These are phyloP conservation scores for Discoglossus pictus DNA, from an alignment of 2,797 vertebrate genomes.

Conservation along the genomic window DNA sequence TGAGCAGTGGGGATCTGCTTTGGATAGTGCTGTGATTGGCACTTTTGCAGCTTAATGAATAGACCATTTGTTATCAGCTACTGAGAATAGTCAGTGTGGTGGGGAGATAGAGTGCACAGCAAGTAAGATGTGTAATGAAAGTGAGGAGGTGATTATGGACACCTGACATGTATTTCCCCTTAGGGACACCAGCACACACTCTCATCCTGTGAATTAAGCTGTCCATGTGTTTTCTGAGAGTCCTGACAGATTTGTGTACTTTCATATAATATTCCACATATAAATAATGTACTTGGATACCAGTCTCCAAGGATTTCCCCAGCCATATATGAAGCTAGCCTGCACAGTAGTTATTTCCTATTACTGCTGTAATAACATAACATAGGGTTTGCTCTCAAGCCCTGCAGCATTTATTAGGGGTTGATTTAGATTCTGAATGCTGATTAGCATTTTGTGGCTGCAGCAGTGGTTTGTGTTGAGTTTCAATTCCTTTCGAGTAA, in stretches of 20 bases:
- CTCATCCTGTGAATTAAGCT: conserved; percentile 14
- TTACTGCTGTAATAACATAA: conserved; percentile 31
- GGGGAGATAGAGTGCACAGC: no score
- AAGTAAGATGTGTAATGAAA: no score
- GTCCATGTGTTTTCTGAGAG: conserved; percentile 9
- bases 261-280: conserved; percentile 14
- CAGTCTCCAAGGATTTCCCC: conserved; percentile 26
- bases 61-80: no score
- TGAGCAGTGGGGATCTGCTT: no score
- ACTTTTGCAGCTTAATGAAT: no score
- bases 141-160: conserved; percentile 11
- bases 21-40: no score
- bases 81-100: no score
- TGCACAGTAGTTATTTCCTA: conserved; percentile 45
- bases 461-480: conserved; percentile 19
- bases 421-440: conserved; percentile 41
- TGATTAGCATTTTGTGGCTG: conserved; percentile 44
- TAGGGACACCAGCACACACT: conserved; percentile 12
- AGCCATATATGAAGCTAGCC: conserved; percentile 20
- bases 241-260: conserved; percentile 27
- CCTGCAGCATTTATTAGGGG: conserved; percentile 40
- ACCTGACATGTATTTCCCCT: conserved; percentile 28
- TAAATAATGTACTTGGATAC: conserved; percentile 36
- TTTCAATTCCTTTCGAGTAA: conserved; percentile 49
- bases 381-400: conserved; percentile 1